phyloP scores from a whole-genome alignment of 2,888 invertebrate genomes.

The Dinocampus coccinellae region DNA sequence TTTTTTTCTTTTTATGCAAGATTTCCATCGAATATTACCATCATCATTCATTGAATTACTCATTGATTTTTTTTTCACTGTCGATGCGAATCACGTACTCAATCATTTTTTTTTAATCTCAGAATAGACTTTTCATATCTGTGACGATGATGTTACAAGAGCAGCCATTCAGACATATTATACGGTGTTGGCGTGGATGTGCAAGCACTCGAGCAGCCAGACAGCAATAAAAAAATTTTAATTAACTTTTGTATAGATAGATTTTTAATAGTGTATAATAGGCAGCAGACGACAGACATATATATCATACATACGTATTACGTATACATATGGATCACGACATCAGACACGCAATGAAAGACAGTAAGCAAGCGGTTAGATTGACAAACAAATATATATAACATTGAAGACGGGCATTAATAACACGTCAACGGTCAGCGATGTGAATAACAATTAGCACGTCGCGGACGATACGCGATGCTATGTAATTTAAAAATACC shows the following conservation, averaged over 20 bases:
- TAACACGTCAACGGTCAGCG: constrained; percentile 25
- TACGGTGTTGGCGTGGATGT: constrained; percentile 34
- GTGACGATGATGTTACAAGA: constrained; percentile 21
- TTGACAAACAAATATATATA: constrained; percentile 34
- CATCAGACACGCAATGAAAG: constrained; percentile 19
- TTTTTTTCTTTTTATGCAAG: not conserved
- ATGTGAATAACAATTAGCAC: constrained; percentile 17
- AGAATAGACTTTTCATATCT: constrained; percentile 12
- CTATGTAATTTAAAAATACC: not conserved
- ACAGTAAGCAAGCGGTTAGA: constrained; percentile 39
- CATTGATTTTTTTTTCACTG: not conserved
- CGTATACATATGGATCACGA: constrained; percentile 21
- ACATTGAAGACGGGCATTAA: constrained; percentile 34
- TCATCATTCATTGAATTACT: not conserved
- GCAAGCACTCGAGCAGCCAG: constrained; percentile 40
- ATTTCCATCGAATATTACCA: too few species aligned
- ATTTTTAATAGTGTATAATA: constrained; percentile 29
- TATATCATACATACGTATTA: constrained; percentile 26
- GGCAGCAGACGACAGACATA: constrained; percentile 31
- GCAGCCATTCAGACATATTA: constrained; percentile 26
- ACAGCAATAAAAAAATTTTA: constrained; percentile 26
- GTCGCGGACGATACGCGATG: constrained; percentile 6
- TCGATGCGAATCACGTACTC: not conserved
- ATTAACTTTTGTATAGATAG: constrained; percentile 21
- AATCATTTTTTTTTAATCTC: not conserved